Base-by-base conservation (phyloP, 2,888 invertebrate genomes). In the Pollenia angustigena region DNA sequence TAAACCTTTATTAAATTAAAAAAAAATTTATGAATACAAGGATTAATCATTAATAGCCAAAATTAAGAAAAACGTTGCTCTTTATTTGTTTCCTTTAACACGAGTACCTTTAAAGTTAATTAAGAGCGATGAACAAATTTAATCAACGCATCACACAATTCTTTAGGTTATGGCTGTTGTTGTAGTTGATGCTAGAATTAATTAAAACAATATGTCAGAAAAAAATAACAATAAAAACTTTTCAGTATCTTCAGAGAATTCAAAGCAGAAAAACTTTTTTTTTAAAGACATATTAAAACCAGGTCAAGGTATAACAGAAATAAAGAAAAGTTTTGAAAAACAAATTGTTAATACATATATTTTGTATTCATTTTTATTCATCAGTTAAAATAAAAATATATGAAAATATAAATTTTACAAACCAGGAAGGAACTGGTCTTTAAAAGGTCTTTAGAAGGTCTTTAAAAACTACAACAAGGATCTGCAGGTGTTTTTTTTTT, bases 191-290 rank as follows among this genome's bases (percentile, higher is more conserved):
- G 32, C 11, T 44, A 64, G 60, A 60, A 50, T 69, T 60, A 79
- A 79, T 71, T 79, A 69, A 79, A 79, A 79, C 50, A 60, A 52
- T 69, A 69, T 60, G 69, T 69, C 50, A 71, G 69, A 60, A 32
- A 42, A 32, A 32, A 32, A 32, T 32, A 32, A 32, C 4, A 32
- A 32, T 32, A 32, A 6, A 32, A 79, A 52, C 42, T 79, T 42
- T 44, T 42, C 52, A 42, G 14, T 69, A 40, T 50, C 56, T 69
- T 60, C 40, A 32, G 44, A 76, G 52, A 23, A 62, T 62, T 42
- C 0, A 54, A 10, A 64, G 23, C 44, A 56, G 56, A 56, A 44
- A 18, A 56, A 23, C 58, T 32, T 23, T 52, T n/a, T 18, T 14
- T 18, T 14, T 52, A 75, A 50, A 14, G 32, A 58, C 56, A 78